A percentile compares a stretch with the other conserved stretches of the same genome.
These are phyloP conservation scores for Nephrotoma guestfalica DNA, from an alignment of 2,888 invertebrate genomes.

Conservation along the genomic window DNA sequence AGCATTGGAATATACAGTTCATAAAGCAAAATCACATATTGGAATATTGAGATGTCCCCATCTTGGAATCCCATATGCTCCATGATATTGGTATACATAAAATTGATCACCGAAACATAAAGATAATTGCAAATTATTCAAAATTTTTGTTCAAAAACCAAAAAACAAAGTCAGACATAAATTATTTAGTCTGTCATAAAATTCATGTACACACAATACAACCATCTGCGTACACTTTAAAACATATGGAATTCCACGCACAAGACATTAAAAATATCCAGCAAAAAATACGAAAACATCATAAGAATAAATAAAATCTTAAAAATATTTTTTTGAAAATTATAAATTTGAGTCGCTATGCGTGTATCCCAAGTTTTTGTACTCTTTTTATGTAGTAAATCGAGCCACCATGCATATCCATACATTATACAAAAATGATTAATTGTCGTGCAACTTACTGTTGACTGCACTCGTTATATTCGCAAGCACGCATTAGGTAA, in stretches of 20 bases:
- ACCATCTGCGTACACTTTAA: not conserved
- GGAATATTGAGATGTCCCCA: not conserved
- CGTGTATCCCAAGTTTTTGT: not conserved
- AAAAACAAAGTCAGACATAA: not conserved
- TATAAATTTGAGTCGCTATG: not conserved
- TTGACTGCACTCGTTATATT: not conserved
- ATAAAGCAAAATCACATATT: not conserved
- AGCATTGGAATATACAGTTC: not conserved
- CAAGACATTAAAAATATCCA: not conserved
- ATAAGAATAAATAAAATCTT: not conserved
- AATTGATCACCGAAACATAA: not conserved
- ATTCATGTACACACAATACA: not conserved
- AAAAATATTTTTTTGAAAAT: not conserved
- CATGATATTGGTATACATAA: not conserved
- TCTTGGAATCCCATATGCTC: not conserved
- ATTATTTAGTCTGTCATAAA: not conserved
- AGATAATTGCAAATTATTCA: not conserved
- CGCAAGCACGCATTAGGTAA: not conserved
- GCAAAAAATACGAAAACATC: not conserved
- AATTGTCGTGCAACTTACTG: not conserved
- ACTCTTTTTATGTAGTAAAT: not conserved
- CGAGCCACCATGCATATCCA: not conserved
- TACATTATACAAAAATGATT: not conserved
- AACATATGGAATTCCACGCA: not conserved
- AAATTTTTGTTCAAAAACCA: not conserved